These are phyloP conservation scores for Neoniphon sammara DNA, from an alignment of 2,797 vertebrate species.

Conservation along the genomic window DNA sequence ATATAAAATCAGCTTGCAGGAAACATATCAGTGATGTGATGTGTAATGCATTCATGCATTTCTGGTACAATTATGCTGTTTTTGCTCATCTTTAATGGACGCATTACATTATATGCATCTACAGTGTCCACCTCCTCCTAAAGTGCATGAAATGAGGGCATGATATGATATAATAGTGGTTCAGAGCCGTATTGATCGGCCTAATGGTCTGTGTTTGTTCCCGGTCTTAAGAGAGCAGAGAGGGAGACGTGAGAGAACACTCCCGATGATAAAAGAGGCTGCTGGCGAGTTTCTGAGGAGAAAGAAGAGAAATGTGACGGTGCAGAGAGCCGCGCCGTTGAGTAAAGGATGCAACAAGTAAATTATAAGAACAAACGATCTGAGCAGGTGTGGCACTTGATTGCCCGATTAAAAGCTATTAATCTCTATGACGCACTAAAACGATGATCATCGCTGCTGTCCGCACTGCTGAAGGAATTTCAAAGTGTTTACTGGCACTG, in stretches of 20 bases:
- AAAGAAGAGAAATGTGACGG: not conserved
- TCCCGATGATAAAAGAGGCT: constrained; percentile 13
- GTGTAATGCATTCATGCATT: not conserved
- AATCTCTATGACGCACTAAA: constrained; percentile 21
- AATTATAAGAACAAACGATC: constrained; percentile 26
- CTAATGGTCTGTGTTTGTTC: constrained; percentile 48
- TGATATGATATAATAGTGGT: constrained; percentile 28
- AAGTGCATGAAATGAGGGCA: constrained; percentile 54
- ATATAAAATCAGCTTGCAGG: no score
- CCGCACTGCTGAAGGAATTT: constrained; percentile 2
- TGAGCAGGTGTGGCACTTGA: constrained; percentile 38
- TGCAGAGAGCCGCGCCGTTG: not conserved
- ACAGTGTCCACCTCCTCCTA: constrained; percentile 15
- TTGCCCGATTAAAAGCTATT: constrained; percentile 46
- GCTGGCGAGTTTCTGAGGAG: constrained; percentile 19
- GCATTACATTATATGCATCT: constrained; percentile 6
- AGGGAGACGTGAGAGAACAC: constrained; percentile 16
- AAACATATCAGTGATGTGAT: not conserved
- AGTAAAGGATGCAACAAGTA: not conserved
- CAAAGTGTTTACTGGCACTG: not conserved
- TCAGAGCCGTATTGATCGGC: constrained; percentile 43
- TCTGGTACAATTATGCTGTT: constrained; percentile 17
- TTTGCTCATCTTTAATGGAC: constrained; percentile 16
- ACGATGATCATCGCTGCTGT: constrained; percentile 15
- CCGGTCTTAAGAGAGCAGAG: constrained; percentile 22